Base-by-base conservation (phyloP, 1,140 invertebrate species). In the Papilio helenus region DNA sequence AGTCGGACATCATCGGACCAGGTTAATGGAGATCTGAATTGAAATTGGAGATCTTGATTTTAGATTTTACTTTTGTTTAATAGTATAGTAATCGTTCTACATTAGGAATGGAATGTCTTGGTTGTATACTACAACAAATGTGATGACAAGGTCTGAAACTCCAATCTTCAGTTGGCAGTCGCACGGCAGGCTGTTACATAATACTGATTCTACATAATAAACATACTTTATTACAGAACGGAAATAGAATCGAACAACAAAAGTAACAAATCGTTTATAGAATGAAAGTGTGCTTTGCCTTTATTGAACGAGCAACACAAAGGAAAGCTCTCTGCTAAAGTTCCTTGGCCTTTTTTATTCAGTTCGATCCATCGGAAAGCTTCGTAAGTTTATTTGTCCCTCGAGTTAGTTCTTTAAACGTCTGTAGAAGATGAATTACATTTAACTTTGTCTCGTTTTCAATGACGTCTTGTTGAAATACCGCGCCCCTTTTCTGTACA, bases 221-320 rank as follows among this genome's bases (percentile, higher is more conserved):
- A 68, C 61, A 68, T 29, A 68, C 26, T 68, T 68, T 68, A 68
- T 68, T 51, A 51, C 49, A 18, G 20, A 29, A 76, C 44, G 76
- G 76, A 77, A 61, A 61, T 77, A 58, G 76, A 77, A 77, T 42
- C 55, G 34, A 34, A 77, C 51, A 77, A 77, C 76, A 77, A 77
- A 61, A 77, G 76, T 77, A 61, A 77, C 76, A 77, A 77, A 77
- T 77, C 76, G 76, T 77, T 77, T 77, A 77, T 77, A 42, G 51
- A 77, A 77, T 58, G 29, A 76, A 55, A 77, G 76, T 77, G 76
- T 77, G 55, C 76, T 77, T 77, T 77, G 76, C 76, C 55, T 77
- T 77, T 77, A 77, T 77, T 77, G 76, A 77, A 77, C 76, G 58
- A 34, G 34, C 76, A 77, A 61, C 76, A 77, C 76, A 77, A 77